Evolutionary conservation across 2,888 invertebrate genomes (phyloP).

Genomic region (Eilema sororculum): DNA sequence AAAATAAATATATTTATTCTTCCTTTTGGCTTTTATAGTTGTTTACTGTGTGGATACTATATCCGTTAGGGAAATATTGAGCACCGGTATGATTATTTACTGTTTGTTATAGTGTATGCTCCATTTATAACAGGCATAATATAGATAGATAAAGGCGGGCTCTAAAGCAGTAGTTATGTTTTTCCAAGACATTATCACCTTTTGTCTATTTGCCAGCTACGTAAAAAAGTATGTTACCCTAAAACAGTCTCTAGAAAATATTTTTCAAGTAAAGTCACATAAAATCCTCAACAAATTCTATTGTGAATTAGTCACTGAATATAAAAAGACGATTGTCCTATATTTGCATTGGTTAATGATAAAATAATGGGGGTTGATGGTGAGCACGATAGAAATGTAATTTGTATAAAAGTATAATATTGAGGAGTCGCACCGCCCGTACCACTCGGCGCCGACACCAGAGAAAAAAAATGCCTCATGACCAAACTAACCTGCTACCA

Average conservation of each 20-base stretch:
- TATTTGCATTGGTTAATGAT: constrained; percentile 83
- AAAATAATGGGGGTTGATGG: constrained; percentile 84
- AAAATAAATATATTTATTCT: too few relatives aligned
- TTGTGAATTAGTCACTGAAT: constrained; percentile 65
- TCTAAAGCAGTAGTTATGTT: neutral
- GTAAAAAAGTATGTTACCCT: neutral
- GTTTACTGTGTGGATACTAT: too few relatives aligned
- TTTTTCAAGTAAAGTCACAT: neutral
- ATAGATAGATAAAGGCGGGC: too few relatives aligned
- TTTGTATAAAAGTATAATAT: constrained; percentile 83
- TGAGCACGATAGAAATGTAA: constrained; percentile 85
- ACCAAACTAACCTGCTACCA: constrained; percentile 71
- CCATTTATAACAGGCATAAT: too few relatives aligned
- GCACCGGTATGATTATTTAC: too few relatives aligned
- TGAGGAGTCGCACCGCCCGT: constrained; percentile 72
- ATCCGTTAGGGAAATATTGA: too few relatives aligned
- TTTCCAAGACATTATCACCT: neutral
- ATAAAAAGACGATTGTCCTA: constrained; percentile 68
- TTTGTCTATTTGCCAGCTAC: neutral
- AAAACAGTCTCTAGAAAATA: neutral
- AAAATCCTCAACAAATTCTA: constrained; percentile 23
- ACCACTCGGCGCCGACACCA: constrained; percentile 75
- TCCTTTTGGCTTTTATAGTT: too few relatives aligned
- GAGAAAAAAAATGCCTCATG: constrained; percentile 80
- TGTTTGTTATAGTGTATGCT: too few relatives aligned